Percentiles rank a stretch among this genome's conserved stretches.
phyloP scores from a whole-genome alignment of 2,888 invertebrate genomes.

The Microplitis manilae region DNA sequence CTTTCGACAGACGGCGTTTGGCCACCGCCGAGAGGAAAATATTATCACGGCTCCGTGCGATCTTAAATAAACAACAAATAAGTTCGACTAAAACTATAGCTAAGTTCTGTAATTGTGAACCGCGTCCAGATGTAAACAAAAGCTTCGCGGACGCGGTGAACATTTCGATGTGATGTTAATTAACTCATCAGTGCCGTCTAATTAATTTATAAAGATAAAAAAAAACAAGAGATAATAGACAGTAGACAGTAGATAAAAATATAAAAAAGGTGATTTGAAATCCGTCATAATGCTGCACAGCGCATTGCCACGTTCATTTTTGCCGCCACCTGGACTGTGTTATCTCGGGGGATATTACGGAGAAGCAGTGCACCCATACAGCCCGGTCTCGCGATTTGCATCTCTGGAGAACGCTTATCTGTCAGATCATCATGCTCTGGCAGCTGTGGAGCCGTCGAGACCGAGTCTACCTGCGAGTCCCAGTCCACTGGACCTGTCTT shows the following conservation, averaged over 20 bases:
- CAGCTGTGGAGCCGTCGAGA: conserved; percentile 45
- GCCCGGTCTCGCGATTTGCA: conserved; percentile 56
- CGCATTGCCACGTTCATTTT: conserved; percentile 64
- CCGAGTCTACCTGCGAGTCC: conserved; percentile 61
- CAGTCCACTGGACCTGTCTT: conserved; percentile 82
- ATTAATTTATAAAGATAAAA: conserved; percentile 9
- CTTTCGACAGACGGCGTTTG: conserved; percentile 66
- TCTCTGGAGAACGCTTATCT: conserved; percentile 56
- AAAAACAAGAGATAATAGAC: no score
- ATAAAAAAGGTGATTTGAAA: neutral
- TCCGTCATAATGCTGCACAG: conserved; percentile 64
- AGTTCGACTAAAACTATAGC: no score
- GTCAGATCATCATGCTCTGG: conserved; percentile 34
- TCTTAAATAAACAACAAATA: neutral
- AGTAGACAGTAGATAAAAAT: conserved; percentile 1
- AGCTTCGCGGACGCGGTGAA: neutral
- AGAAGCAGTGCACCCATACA: conserved; percentile 58
- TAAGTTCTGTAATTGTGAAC: neutral
- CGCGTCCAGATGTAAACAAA: neutral
- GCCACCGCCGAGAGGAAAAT: conserved; percentile 60
- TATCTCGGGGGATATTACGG: conserved; percentile 65
- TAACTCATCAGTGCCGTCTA: conserved; percentile 5
- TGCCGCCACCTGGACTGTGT: conserved; percentile 60
- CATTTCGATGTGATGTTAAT: conserved; percentile 14
- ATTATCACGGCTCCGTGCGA: conserved; percentile 19